Base-by-base conservation (phyloP, 2,888 invertebrate genomes). In the Drosophila tanythrix region DNA sequence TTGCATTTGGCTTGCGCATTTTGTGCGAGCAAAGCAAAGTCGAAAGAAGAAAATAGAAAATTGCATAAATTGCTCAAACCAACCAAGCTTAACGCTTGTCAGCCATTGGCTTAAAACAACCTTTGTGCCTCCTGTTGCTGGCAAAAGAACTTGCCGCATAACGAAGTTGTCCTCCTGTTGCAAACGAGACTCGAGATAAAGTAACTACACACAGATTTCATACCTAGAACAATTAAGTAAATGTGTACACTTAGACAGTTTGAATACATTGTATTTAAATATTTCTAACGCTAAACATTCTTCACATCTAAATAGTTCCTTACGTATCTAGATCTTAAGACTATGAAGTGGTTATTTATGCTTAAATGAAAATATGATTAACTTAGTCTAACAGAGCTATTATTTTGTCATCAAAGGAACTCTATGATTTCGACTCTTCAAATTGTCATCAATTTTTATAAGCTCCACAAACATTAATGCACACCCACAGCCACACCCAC, bases 231-330 rank as follows among this genome's bases (percentile, higher is more conserved):
- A 70, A 51, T 58, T 36, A 63, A 64, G 43, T 61, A 25, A 31
- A 29, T 66, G n/a, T 50, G 21, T 63, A 36, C 25, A 38, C 29
- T 53, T 48, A 70, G 80, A 76, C 61, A 81, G 48, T 56, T 77
- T 80, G 76, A 77, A 77, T 77, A 77, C 76, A 77, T 53, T 76
- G 76, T 80, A 76, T 76, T 76, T 80, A 76, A 64, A 62, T 81
- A 76, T 33, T 64, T 43, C 46, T 75, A 76, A 59, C 69, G 56
- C 59, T 50, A 53, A 68, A 60, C 53, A 69, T 50, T 56, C 27
- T 62, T 21, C n/a, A 53, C 55, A 57, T 31, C 57, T 11, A 40
- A 21, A 40, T 57, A 53, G 29, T n/a, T 48, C 51, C 46, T 73
- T 73, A 58, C 4, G 6, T 15, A 18, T 21, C 70, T 11, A 13